phyloP scores from a whole-genome alignment of 1,140 invertebrate species.

The Diabrotica virgifera region DNA sequence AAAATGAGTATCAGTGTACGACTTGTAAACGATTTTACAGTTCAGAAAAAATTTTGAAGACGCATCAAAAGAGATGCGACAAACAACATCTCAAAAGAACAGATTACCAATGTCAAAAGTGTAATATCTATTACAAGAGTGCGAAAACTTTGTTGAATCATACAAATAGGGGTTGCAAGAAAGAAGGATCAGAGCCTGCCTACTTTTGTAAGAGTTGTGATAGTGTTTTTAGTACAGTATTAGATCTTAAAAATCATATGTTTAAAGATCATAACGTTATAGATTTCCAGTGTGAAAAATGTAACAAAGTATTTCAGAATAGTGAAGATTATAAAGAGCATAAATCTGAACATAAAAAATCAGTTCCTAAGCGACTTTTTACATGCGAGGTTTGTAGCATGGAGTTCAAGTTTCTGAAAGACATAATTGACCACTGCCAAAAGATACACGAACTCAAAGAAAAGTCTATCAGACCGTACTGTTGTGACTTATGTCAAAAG shows the following conservation, averaged over 20 bases:
- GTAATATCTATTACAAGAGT: slow-evolving; percentile 10
- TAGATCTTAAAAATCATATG: slow-evolving; percentile 4
- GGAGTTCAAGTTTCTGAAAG: slow-evolving; percentile 25
- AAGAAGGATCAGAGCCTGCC: slow-evolving; percentile 3
- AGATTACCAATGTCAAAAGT: slow-evolving; percentile 12
- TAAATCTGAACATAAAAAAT: slow-evolving; percentile 6
- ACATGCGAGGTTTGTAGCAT: slow-evolving; percentile 33
- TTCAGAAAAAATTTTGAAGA: slow-evolving; percentile 13
- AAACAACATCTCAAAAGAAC: slow-evolving; percentile 3
- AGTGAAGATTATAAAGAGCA: slow-evolving; percentile 13
- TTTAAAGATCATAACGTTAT: slow-evolving; percentile 8
- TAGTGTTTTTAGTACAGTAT: neutral
- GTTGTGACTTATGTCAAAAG: slow-evolving; percentile 29
- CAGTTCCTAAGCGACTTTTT: slow-evolving; percentile 25
- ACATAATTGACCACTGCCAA: slow-evolving; percentile 31
- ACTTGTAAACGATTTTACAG: slow-evolving; percentile 13
- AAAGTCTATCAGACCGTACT: slow-evolving; percentile 34
- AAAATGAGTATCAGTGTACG: slow-evolving; percentile 10
- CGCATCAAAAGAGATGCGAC: slow-evolving; percentile 10
- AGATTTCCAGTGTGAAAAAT: slow-evolving; percentile 11
- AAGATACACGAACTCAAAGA: slow-evolving; percentile 28
- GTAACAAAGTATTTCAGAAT: slow-evolving; percentile 7
- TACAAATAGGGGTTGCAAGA: slow-evolving; percentile 12
- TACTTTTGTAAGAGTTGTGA: slow-evolving; percentile 15
- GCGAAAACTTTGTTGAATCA: slow-evolving; percentile 8